Evolutionary conservation across 2,797 vertebrate genomes (phyloP), one percentile per base, ranked within the genome.

Genomic region (Clarias laeviceps): DNA sequence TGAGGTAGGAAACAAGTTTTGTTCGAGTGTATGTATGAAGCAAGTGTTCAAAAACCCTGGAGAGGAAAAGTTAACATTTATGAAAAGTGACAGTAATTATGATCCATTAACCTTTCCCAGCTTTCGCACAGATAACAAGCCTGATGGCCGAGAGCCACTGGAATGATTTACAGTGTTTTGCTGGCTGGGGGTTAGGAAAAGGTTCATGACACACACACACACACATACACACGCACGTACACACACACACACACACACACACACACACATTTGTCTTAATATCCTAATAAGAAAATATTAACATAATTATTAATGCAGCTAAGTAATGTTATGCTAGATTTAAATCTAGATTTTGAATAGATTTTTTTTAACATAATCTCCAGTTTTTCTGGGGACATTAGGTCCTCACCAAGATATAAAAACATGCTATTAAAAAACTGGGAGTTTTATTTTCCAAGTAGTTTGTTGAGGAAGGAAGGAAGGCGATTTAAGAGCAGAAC

Each of bases 71-170:
- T 74, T 72, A 88, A 80, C 76, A 54, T 78, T 82, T 88, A 83
- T 73, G 78, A 92, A 91, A 93, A 93, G 92, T 94, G 93, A 95
- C 94, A 94, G 91, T 91, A 92, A 93, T 91, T 91, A 93, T 94
- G 92, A 95, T 94, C 91, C 88, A 94, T 94, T 87, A 91, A 90
- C 87, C 37, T 70, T 90, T 80, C 88, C 83, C 88, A 89, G 82
- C 87, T 92, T 90, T 88, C 89, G 69, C 68, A 88, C 90, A 92
- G 91, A 94, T 93, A 94, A 95, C 95, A 92, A 92, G 84, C 82
- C 84, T 81, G 87, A 91, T 93, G 92, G 93, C 93, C 65, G 65
- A 86, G 87, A 82, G 92, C 93, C 93, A 94, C 69, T 0, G 86
- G 84, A 84, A 87, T 87, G 61, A 91, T 93, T 93, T 92, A 88